phyloP scores from a whole-genome alignment of 2,888 invertebrate species.

The Drosophila falleni region DNA sequence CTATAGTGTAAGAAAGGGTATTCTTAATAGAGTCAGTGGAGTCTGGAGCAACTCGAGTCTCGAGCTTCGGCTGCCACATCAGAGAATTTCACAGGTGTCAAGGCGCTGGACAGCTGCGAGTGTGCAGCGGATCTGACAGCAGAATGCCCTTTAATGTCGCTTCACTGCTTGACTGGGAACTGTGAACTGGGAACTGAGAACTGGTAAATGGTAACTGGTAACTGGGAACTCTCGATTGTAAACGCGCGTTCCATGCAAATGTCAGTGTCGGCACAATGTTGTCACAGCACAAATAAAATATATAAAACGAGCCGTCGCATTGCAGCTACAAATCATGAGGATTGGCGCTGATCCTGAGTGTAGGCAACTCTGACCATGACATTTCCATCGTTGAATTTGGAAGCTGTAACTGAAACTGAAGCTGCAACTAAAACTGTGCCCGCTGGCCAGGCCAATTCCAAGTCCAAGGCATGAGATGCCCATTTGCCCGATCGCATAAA shows the following conservation, averaged over 20 bases:
- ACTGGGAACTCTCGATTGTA: slow-evolving; percentile 30
- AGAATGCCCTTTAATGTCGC: slow-evolving; percentile 84
- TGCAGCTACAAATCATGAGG: slow-evolving; percentile 72
- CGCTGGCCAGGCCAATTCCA: slow-evolving; percentile 1
- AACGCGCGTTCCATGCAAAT: slow-evolving; percentile 54
- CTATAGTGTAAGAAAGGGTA: neutral
- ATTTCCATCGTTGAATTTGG: slow-evolving; percentile 14
- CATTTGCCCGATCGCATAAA: slow-evolving; percentile 63
- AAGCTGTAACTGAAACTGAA: neutral
- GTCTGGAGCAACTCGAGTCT: neutral
- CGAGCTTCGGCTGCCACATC: slow-evolving; percentile 31
- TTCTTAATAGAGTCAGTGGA: slow-evolving; percentile 50
- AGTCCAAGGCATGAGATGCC: slow-evolving; percentile 2
- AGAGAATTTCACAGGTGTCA: slow-evolving; percentile 78
- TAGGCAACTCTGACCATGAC: slow-evolving; percentile 3
- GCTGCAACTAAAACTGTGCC: neutral
- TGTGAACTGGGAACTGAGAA: neutral
- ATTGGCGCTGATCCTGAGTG: slow-evolving; percentile 27
- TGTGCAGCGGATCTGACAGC: slow-evolving; percentile 77
- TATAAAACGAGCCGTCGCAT: slow-evolving; percentile 74
- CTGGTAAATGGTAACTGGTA: neutral
- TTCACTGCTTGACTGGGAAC: slow-evolving; percentile 36
- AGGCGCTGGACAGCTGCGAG: slow-evolving; percentile 64
- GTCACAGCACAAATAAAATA: slow-evolving; percentile 77
- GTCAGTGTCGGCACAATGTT: slow-evolving; percentile 67